These are phyloP conservation scores for Cataglyphis albicans DNA, from an alignment of 2,888 invertebrate species.

Conservation along the genomic window DNA sequence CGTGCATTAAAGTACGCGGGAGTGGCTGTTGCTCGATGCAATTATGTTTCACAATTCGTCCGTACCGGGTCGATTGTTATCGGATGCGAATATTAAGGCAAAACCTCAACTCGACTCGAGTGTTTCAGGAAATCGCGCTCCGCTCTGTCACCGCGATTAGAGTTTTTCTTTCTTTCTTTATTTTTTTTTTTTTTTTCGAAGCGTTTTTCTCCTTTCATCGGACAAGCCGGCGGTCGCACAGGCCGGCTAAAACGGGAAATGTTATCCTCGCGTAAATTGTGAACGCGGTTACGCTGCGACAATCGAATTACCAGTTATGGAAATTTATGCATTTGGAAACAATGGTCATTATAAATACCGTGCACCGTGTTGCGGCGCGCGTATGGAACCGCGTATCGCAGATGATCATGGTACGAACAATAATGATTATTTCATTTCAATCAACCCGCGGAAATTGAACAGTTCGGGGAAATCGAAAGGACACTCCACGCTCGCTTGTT, in stretches of 20 bases:
- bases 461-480: slow-evolving; percentile 41
- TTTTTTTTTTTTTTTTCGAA: neutral
- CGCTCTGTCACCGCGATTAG: neutral
- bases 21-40: slow-evolving; percentile 59
- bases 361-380: slow-evolving; percentile 13
- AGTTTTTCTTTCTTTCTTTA: neutral
- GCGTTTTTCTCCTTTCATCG: neutral
- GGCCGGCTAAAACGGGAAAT: slow-evolving; percentile 15
- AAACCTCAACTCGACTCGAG: slow-evolving; percentile 9
- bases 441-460: slow-evolving; percentile 66
- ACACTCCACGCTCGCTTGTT: slow-evolving; percentile 26
- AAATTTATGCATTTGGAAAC: slow-evolving; percentile 61
- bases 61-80: slow-evolving; percentile 60
- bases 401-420: slow-evolving; percentile 56
- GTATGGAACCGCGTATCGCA: slow-evolving; percentile 48
- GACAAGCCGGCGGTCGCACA: slow-evolving; percentile 10
- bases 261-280: slow-evolving; percentile 49
- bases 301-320: slow-evolving; percentile 67
- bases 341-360: slow-evolving; percentile 55
- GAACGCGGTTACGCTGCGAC: slow-evolving; percentile 46
- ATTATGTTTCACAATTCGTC: slow-evolving; percentile 64
- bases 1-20: slow-evolving; percentile 62
- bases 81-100: slow-evolving; percentile 64
- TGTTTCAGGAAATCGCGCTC: neutral
- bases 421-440: slow-evolving; percentile 73